Evolutionary conservation across 2,113 vertebrate genomes (phyloP).

Genomic region (Ploceus nigricollis): DNA sequence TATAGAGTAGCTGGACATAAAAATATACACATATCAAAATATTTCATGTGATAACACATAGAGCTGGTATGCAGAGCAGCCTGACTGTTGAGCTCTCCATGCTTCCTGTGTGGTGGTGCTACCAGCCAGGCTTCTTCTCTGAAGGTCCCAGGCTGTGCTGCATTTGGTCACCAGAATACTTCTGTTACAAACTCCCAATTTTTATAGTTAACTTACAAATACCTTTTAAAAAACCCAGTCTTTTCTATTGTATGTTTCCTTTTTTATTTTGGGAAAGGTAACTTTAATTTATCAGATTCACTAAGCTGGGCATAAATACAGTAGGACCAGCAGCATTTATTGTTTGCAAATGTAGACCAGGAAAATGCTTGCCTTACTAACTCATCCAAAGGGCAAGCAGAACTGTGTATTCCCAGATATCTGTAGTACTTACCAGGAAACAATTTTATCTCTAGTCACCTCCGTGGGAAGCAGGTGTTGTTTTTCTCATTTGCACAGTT

Average conservation of each 20-base stretch:
- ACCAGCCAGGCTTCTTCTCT: neutral
- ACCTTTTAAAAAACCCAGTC: fast-evolving
- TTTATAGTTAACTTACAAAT: neutral
- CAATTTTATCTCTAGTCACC: neutral
- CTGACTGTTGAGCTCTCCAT: neutral
- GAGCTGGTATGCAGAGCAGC: neutral
- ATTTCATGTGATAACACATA: neutral
- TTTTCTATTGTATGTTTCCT: neutral
- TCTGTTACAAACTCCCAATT: neutral
- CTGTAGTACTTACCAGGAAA: constrained; percentile 1
- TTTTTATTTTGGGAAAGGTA: neutral
- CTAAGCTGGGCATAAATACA: neutral
- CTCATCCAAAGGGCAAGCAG: neutral
- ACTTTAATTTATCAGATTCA: neutral
- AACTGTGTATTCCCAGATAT: neutral
- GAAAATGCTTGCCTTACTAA: neutral
- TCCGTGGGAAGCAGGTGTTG: constrained; percentile 36
- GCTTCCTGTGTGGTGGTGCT: neutral
- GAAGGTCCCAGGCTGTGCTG: neutral
- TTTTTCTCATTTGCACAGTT: neutral
- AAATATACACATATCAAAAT: neutral
- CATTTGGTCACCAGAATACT: neutral
- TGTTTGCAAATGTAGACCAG: neutral
- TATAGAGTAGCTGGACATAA: neutral
- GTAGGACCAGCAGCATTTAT: neutral